Conservation (phyloP, 2,113 vertebrate genomes). For the Centrocercus urophasianus region DNA sequence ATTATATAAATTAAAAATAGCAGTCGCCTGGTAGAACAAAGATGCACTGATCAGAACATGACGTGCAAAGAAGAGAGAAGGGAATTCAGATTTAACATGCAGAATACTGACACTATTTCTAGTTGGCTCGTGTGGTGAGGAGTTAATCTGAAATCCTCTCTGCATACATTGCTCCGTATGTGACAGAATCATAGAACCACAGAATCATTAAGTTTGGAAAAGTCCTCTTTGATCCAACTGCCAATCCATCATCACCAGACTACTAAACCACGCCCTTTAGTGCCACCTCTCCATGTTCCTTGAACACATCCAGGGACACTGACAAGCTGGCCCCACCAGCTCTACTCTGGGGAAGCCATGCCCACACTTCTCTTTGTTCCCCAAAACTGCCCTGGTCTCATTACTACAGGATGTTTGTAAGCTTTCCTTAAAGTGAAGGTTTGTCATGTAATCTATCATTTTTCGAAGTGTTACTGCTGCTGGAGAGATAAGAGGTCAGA, state of each 20-base stretch:
- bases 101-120: slow-evolving; percentile 22
- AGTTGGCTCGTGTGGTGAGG: accelerated
- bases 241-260: background rate
- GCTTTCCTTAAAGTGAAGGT: background rate
- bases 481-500: background rate
- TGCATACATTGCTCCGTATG: accelerated
- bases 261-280: background rate
- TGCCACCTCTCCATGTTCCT: background rate
- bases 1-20: slow-evolving; percentile 44
- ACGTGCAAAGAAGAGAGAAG: background rate
- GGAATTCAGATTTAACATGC: background rate
- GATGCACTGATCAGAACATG: background rate
- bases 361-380: background rate
- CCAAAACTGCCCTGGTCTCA: accelerated
- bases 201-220: background rate
- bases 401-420: background rate
- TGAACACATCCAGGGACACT: background rate
- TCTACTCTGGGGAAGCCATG: background rate
- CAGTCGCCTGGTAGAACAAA: background rate
- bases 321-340: background rate
- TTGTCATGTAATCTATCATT: background rate
- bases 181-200: background rate
- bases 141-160: background rate
- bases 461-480: background rate
- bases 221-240: background rate